A percentile compares a stretch with the other conserved stretches of the same genome.
Conservation (phyloP, 2,797 vertebrate species). For the Catostomus latipinnis region DNA sequence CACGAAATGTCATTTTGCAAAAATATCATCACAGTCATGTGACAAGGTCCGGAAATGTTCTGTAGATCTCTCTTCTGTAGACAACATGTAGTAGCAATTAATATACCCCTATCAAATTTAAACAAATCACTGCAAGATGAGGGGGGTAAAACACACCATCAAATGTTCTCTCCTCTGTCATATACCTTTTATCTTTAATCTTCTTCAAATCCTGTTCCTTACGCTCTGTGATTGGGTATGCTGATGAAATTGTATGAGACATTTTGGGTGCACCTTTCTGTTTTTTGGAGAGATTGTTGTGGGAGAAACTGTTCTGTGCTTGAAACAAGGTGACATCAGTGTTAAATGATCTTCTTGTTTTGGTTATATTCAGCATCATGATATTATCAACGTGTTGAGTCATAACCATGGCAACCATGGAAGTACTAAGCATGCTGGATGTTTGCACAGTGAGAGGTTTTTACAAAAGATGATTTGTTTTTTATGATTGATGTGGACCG, state of each 20-base stretch:
- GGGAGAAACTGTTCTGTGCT: background rate
- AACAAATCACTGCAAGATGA: background rate
- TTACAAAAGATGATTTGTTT: conserved; percentile 44
- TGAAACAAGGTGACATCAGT: background rate
- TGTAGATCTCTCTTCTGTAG: too few relatives aligned
- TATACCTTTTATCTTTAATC: conserved; percentile 49
- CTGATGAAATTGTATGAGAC: background rate
- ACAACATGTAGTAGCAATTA: too few relatives aligned
- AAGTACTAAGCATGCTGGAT: conserved; percentile 29
- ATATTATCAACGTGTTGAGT: background rate
- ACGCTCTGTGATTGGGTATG: conserved; percentile 57
- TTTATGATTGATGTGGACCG: conserved; percentile 28
- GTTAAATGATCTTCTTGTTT: background rate
- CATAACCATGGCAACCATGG: conserved; percentile 2
- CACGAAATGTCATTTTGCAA: too few relatives aligned
- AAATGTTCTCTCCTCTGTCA: conserved; percentile 11
- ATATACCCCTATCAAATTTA: too few relatives aligned
- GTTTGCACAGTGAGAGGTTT: background rate
- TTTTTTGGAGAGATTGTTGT: background rate
- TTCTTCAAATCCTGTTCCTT: conserved; percentile 60
- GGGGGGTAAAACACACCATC: background rate
- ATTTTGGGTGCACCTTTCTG: background rate
- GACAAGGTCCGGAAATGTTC: too few relatives aligned
- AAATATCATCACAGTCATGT: too few relatives aligned
- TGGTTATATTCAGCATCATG: conserved; percentile 8